These are phyloP conservation scores for Drosophila biarmipes DNA, from an alignment of 1,140 invertebrate species.

Conservation along the genomic window DNA sequence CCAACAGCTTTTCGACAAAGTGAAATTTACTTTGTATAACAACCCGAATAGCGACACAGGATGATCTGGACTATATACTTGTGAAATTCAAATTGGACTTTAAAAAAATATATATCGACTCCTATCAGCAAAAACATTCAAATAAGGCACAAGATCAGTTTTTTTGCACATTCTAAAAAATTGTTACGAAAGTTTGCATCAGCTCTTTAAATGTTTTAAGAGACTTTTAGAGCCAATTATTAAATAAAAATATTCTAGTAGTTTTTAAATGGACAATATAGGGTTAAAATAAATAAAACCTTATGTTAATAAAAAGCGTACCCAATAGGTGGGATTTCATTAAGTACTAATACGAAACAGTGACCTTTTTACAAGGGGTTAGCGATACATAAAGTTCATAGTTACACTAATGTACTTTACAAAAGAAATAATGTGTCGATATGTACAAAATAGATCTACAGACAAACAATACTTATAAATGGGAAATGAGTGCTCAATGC, in stretches of 20 bases:
- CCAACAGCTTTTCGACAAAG: constrained; percentile 6
- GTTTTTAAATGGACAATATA: neutral
- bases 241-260: neutral
- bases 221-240: neutral
- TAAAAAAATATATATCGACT: neutral
- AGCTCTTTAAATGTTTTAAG: neutral
- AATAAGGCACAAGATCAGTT: no score
- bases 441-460: constrained; percentile 31
- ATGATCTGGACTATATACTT: neutral
- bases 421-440: constrained; percentile 4
- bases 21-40: constrained; percentile 16
- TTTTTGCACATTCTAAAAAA: no score
- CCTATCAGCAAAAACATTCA: neutral
- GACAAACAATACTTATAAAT: constrained; percentile 9
- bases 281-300: neutral
- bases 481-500: constrained; percentile 7
- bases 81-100: neutral
- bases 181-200: no score
- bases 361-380: constrained; percentile 4
- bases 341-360: neutral
- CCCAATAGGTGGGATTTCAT: neutral
- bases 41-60: constrained; percentile 17
- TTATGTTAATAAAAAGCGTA: neutral
- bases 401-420: neutral
- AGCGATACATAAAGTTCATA: neutral